Evolutionary conservation across 2,113 vertebrate genomes (phyloP), one percentile per base, ranked within the genome.

Genomic region (Craseonycteris thonglongyai): DNA sequence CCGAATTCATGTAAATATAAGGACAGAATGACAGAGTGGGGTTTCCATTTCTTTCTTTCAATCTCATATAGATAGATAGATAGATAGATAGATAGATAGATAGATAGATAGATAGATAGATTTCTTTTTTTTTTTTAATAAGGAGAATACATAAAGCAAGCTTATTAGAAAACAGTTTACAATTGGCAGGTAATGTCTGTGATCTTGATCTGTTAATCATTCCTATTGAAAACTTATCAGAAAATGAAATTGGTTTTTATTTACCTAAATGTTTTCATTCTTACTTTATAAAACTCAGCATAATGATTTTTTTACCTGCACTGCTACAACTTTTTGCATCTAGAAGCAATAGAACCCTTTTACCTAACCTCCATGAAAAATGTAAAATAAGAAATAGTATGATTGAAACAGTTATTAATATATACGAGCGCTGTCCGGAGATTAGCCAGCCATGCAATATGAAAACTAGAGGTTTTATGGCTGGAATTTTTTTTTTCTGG

Each of bases 291-390:
- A 80, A 81, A 91, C 33, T 33, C 35, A 47, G 3, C 58, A 74
- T 38, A 40, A 65, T 80, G 42, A 18, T 45, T 54, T 54, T 65
- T 91, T 84, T 56, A 78, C 51, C 18, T 63, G 79, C 28, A 15
- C 19, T 15, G 15, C 3, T 81, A 90, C 78, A 47, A 81, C 69
- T 54, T 4, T 91, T 13, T 90, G 35, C 0, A 1, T 54, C n/a
- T 83, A 94, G 86, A 95, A 97, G 94, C 61, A 54, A 19, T 0
- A 42, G 58, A 68, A 71, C 76, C 80, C 94, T 88, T 33, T 21
- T 91, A 45, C 56, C 3, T 89, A 42, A 33, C 30, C 61, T 94
- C 88, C 40, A 26, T 96, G 58, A 93, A 61, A 38, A 49, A 92
- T 84, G 61, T 69, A 89, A 35, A 75, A 56, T 75, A 88, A 35